phyloP scores from a whole-genome alignment of 2,113 vertebrate genomes.

The Thymallus thymallus region DNA sequence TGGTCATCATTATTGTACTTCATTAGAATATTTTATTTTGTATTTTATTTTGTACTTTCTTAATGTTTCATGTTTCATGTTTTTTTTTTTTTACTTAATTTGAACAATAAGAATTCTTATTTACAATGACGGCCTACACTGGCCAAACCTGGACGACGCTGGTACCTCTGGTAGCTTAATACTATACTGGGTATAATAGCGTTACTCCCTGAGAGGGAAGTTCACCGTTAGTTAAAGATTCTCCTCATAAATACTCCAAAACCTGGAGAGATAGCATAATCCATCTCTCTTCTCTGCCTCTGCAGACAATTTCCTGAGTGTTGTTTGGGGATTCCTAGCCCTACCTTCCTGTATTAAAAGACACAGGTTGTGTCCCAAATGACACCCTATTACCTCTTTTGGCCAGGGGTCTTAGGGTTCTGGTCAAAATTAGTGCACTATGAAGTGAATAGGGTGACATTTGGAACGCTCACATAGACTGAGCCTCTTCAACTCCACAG shows the following conservation, averaged over 20 bases:
- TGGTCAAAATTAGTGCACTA: too few species aligned
- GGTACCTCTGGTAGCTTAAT: neutral
- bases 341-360: slow-evolving; percentile 47
- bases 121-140: too few species aligned
- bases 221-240: slow-evolving; percentile 50
- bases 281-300: slow-evolving; percentile 25
- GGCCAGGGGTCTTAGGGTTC: neutral
- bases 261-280: slow-evolving; percentile 41
- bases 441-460: too few species aligned
- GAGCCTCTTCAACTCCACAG: slow-evolving; percentile 41
- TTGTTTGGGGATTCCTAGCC: slow-evolving; percentile 46
- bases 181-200: neutral
- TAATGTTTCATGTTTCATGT: too few species aligned
- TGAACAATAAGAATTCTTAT: too few species aligned
- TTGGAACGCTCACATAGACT: neutral
- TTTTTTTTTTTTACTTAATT: too few species aligned
- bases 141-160: too few species aligned
- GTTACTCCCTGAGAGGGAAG: slow-evolving; percentile 30
- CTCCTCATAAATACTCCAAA: slow-evolving; percentile 59
- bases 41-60: too few species aligned
- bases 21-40: too few species aligned
- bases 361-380: too few species aligned
- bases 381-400: neutral
- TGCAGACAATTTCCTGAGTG: slow-evolving; percentile 36
- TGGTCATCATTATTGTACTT: too few species aligned